phyloP scores from a whole-genome alignment of 2,888 invertebrate species.

The Chaetoderma sp. region DNA sequence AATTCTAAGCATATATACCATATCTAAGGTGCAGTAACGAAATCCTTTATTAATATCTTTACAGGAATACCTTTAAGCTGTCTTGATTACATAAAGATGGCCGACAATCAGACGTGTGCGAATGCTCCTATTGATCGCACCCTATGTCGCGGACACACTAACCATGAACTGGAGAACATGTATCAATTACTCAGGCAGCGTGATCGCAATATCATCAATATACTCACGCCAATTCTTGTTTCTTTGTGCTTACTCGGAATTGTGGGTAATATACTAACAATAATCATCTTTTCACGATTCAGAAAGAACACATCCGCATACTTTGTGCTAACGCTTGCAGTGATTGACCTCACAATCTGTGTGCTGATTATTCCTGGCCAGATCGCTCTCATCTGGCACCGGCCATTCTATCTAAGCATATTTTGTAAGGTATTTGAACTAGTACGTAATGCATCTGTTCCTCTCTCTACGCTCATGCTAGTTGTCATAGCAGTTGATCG shows the following conservation, averaged over 20 bases:
- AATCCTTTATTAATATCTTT: too few species aligned
- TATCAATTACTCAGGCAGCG: neutral
- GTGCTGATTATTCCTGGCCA: conserved; percentile 52
- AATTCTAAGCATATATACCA: too few species aligned
- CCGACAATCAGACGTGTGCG: too few species aligned
- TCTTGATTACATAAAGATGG: too few species aligned
- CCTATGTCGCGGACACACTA: too few species aligned
- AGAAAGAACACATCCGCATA: conserved; percentile 44
- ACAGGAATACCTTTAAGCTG: too few species aligned
- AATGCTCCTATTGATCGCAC: too few species aligned
- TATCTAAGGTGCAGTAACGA: too few species aligned
- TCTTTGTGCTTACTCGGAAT: neutral
- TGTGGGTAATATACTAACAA: neutral
- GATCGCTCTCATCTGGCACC: conserved; percentile 45
- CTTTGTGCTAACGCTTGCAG: conserved; percentile 49
- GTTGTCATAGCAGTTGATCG: conserved; percentile 57
- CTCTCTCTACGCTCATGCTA: conserved; percentile 50
- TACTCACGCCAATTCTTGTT: neutral
- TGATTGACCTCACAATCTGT: conserved; percentile 54
- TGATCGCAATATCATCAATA: neutral
- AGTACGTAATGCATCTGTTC: conserved; percentile 44
- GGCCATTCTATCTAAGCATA: conserved; percentile 39
- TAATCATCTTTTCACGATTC: conserved; percentile 13
- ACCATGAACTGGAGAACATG: neutral
- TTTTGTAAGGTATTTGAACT: conserved; percentile 50